Conservation (phyloP, 2,797 vertebrate genomes). For the Paguma larvata region DNA sequence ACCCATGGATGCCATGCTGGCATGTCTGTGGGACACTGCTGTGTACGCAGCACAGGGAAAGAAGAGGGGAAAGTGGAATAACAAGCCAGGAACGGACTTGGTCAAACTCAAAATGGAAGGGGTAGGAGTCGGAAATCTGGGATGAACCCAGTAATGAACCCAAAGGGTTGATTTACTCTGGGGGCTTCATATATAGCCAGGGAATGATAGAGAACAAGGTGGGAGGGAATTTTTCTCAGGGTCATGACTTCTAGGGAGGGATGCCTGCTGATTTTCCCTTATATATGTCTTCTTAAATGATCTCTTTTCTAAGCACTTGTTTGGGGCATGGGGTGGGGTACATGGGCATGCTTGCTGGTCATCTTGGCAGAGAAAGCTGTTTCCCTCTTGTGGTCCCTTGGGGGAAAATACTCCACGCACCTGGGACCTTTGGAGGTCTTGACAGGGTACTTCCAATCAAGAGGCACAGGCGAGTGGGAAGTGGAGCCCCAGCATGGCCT, state of each 20-base stretch:
- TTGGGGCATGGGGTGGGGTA: not conserved
- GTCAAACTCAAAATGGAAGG: not conserved
- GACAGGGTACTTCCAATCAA: not conserved
- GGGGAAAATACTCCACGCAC: not conserved
- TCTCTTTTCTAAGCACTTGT: not conserved
- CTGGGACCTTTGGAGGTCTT: not conserved
- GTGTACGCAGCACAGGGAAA: not conserved
- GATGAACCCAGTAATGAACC: not conserved
- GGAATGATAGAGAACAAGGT: not conserved
- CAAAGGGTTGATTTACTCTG: not conserved
- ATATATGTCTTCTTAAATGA: not conserved
- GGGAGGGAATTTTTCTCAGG: not conserved
- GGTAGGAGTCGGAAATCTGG: not conserved
- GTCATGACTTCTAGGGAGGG: not conserved
- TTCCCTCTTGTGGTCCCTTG: conserved; percentile 60
- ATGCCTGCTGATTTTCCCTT: not conserved
- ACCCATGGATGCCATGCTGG: not conserved
- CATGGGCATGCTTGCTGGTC: not conserved
- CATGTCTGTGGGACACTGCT: accelerated
- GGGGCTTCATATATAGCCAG: not conserved
- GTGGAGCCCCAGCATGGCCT: no score
- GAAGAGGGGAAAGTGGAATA: no score
- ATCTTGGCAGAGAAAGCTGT: not conserved
- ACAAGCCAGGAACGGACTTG: not conserved
- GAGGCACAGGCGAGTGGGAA: not conserved